phyloP scores from a whole-genome alignment of 2,888 invertebrate species.

The Volucella inflata region DNA sequence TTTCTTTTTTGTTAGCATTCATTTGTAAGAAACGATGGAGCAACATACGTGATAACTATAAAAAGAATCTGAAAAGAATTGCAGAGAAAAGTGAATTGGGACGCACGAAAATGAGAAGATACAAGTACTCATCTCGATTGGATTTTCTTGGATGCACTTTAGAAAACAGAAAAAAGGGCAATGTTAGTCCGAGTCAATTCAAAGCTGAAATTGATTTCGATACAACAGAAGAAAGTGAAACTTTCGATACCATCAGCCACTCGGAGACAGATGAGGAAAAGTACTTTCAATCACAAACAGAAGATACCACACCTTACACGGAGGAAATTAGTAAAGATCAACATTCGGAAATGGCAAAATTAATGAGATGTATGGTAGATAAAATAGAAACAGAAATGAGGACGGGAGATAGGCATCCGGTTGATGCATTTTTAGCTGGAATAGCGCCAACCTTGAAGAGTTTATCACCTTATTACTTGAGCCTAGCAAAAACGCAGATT shows the following conservation, averaged over 20 bases:
- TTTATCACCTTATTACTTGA: constrained; percentile 48
- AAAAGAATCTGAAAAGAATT: constrained; percentile 33
- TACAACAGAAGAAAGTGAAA: constrained; percentile 5
- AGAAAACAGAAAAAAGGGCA: not conserved
- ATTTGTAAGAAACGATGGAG: constrained; percentile 46
- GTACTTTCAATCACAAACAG: not conserved
- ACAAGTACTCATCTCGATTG: constrained; percentile 38
- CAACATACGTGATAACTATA: constrained; percentile 52
- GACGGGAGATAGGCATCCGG: constrained; percentile 27
- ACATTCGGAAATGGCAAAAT: constrained; percentile 8
- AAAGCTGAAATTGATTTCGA: constrained; percentile 36
- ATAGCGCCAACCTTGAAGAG: constrained; percentile 50
- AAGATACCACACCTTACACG: not conserved
- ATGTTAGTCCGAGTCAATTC: constrained; percentile 15
- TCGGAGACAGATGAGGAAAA: constrained; percentile 19
- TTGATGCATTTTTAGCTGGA: constrained; percentile 49
- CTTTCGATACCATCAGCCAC: constrained; percentile 3
- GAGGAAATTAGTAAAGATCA: constrained; percentile 1
- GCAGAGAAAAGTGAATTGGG: constrained; percentile 16
- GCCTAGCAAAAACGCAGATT: constrained; percentile 53
- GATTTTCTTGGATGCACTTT: constrained; percentile 16
- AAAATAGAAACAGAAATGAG: not conserved
- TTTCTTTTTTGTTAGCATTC: constrained; percentile 8
- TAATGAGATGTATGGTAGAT: constrained; percentile 21
- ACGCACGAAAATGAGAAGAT: constrained; percentile 12